Base-by-base conservation (phyloP, 1,140 invertebrate species). In the Drosophila erecta region DNA sequence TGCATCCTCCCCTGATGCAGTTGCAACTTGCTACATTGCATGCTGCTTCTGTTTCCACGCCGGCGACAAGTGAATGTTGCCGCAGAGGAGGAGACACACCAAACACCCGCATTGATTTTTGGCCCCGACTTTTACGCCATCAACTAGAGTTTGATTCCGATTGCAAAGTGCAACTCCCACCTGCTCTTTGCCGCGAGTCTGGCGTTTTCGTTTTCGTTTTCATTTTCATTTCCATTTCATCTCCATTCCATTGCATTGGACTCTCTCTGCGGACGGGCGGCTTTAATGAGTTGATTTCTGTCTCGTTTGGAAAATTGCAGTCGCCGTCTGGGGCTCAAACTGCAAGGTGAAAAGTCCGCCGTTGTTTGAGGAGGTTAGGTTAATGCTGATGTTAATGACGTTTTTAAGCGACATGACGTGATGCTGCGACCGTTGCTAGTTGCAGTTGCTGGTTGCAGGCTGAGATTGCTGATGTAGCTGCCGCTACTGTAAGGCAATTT, bases 21-120 rank as follows among this genome's bases (percentile, higher is more conserved):
- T 6, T 30, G 30, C 30, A 30, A 10, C 27, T 49, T 49, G 46
- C 24, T 6, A 27, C 35, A 24, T 30, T 27, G 40, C 33, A 67
- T 69, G 65, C 58, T 78, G 79, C 79, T 81, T 81, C 79, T 81
- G 79, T 78, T 81, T 80, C 67, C 17, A 62, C 67, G 69, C 49
- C 58, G 41, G 57, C 75, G 79, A 81, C 79, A 81, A 81, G 79
- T 81, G 79, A 81, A 81, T 81, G 79, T 80, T 51, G 62, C 60
- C 51, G 65, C 35, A 8, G 24, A 43, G 22, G 49, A 30, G 33
- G 12, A 30, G 44, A 47, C 46, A 27, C 14, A 41, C 79, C 76
- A 76, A 70, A 83, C 79, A 81, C 79, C 79, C 74, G 79, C 79
- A 81, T 81, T 81, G 79, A 81, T 81, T 83, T 81, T 81, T 66